Percentiles rank a stretch among this genome's conserved stretches.
phyloP scores from a whole-genome alignment of 2,797 vertebrate species.

The Tragelaphus eurycerus region DNA sequence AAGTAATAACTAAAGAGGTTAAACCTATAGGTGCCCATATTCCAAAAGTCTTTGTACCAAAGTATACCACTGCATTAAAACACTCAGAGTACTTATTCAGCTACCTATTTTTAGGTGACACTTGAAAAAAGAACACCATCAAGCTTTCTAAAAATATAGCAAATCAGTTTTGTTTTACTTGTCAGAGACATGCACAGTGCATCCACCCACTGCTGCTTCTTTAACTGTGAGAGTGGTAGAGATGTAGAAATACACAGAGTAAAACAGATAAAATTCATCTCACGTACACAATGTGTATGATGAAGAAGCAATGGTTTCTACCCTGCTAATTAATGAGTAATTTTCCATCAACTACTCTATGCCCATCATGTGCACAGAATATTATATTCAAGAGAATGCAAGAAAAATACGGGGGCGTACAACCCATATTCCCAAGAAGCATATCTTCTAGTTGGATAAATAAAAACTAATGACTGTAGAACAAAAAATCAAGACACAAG shows the following conservation, averaged over 20 bases:
- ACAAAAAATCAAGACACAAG: constrained; percentile 19
- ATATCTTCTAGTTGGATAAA: background rate
- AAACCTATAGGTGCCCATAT: background rate
- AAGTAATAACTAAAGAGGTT: background rate
- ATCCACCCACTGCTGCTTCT: constrained; percentile 55
- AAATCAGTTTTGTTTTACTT: constrained; percentile 68
- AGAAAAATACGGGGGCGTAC: background rate
- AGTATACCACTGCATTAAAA: background rate
- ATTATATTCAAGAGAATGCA: constrained; percentile 9
- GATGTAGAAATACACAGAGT: constrained; percentile 16
- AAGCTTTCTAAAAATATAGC: constrained; percentile 68
- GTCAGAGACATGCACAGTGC: constrained; percentile 29
- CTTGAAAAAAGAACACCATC: constrained; percentile 66
- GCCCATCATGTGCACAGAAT: background rate
- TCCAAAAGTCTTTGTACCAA: background rate
- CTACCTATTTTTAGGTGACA: constrained; percentile 61
- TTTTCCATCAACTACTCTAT: background rate
- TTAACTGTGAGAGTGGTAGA: background rate
- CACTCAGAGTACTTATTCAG: constrained; percentile 38
- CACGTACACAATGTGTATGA: background rate
- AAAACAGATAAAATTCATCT: constrained; percentile 35
- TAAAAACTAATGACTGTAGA: background rate
- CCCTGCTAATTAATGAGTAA: background rate
- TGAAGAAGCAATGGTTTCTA: constrained; percentile 15
- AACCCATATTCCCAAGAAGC: background rate